These are phyloP conservation scores for Triplophysa yarkandensis DNA, from an alignment of 2,797 vertebrate genomes.

Conservation along the genomic window DNA sequence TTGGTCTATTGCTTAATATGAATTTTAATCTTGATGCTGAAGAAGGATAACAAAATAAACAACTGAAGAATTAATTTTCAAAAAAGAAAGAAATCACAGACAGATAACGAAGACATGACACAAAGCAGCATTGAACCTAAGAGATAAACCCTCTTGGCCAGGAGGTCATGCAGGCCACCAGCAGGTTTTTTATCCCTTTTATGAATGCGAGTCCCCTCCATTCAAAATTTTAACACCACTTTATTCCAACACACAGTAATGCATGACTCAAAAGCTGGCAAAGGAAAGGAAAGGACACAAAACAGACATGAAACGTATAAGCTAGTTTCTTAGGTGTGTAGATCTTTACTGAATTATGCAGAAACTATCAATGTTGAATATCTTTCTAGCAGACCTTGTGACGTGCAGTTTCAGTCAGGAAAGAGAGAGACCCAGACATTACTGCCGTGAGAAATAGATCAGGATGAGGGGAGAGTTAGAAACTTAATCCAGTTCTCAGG, in stretches of 20 bases:
- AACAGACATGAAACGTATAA: slow-evolving; percentile 36
- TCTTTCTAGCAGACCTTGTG: slow-evolving; percentile 60
- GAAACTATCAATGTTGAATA: slow-evolving; percentile 10
- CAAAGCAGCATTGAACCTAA: slow-evolving; percentile 74
- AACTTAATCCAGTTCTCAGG: slow-evolving; percentile 31
- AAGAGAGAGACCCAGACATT: slow-evolving; percentile 16
- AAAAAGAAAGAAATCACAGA: slow-evolving; percentile 51
- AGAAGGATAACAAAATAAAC: slow-evolving; percentile 58
- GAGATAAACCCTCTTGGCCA: slow-evolving; percentile 58
- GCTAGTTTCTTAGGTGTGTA: slow-evolving; percentile 28
- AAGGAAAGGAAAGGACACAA: slow-evolving; percentile 51
- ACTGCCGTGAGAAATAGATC: slow-evolving; percentile 6
- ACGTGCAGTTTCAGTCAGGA: slow-evolving; percentile 45
- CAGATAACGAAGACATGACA: slow-evolving; percentile 64
- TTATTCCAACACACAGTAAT: slow-evolving; percentile 62
- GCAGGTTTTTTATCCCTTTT: slow-evolving; percentile 75
- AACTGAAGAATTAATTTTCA: slow-evolving; percentile 32
- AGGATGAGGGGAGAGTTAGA: slow-evolving; percentile 39
- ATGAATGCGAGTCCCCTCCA: slow-evolving; percentile 44
- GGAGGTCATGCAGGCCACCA: slow-evolving; percentile 77
- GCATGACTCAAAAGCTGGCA: slow-evolving; percentile 62
- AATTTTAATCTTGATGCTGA: slow-evolving; percentile 56
- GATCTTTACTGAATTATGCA: slow-evolving; percentile 48
- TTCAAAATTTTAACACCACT: slow-evolving; percentile 51
- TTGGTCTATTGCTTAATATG: slow-evolving; percentile 76